Percentiles rank a stretch among this genome's conserved stretches.
Conservation (phyloP, 2,113 vertebrate genomes). For the Sprattus sprattus region DNA sequence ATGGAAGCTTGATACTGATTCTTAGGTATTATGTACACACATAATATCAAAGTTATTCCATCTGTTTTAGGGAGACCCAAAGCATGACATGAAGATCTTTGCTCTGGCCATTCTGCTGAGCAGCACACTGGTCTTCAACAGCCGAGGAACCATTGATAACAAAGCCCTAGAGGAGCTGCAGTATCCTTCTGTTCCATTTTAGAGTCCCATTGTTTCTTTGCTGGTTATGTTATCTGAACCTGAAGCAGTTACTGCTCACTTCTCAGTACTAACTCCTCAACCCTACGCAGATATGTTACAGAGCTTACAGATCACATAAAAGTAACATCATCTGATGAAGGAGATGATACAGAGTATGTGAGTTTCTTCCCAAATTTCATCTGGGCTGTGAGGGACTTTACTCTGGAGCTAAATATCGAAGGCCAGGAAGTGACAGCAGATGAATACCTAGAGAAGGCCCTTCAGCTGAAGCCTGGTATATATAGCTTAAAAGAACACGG, state of each 20-base stretch:
- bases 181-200: constrained; percentile 34
- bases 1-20: no score
- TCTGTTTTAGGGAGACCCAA: constrained; percentile 50
- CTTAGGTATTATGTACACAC: no score
- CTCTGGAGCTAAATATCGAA: constrained; percentile 42
- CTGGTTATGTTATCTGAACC: no score
- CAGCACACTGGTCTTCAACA: constrained; percentile 64
- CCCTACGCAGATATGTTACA: constrained; percentile 59
- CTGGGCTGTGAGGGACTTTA: constrained; percentile 72
- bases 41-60: neutral
- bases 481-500: neutral
- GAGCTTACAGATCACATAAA: constrained; percentile 67
- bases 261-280: constrained; percentile 21
- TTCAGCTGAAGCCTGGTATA: constrained; percentile 47
- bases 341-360: constrained; percentile 51
- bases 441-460: constrained; percentile 53
- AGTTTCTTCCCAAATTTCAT: constrained; percentile 71
- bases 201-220: no score
- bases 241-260: no score
- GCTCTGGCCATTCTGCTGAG: constrained; percentile 59
- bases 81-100: constrained; percentile 64
- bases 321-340: constrained; percentile 50
- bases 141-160: constrained; percentile 58
- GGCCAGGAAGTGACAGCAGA: constrained; percentile 39
- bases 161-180: constrained; percentile 58